These are phyloP conservation scores for Acanthosepion lycidas DNA, from an alignment of 2,888 invertebrate species.

Conservation along the genomic window DNA sequence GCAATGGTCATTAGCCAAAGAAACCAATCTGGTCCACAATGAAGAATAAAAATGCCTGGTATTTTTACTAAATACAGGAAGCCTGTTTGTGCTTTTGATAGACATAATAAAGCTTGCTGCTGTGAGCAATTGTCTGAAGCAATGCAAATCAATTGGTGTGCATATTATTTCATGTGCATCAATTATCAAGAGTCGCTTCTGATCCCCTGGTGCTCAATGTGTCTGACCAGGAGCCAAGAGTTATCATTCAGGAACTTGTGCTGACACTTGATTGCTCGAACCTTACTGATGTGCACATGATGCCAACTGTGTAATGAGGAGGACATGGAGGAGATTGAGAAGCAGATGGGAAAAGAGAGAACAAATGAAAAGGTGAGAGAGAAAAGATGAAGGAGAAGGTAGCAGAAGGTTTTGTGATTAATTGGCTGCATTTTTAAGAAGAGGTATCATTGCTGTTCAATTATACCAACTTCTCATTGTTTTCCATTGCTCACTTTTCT, in stretches of 20 bases:
- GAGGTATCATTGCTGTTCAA: background rate
- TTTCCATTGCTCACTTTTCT: background rate
- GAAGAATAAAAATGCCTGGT: too few species aligned
- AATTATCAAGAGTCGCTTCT: background rate
- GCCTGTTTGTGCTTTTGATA: background rate
- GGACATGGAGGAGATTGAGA: background rate
- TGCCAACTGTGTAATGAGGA: background rate
- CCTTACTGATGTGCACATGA: background rate
- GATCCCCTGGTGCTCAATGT: background rate
- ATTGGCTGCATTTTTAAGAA: background rate
- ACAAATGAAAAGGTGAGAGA: background rate
- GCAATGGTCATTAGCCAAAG: too few species aligned
- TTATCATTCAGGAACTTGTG: slow-evolving; percentile 15
- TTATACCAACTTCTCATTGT: background rate
- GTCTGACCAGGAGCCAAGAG: background rate
- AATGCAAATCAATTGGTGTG: background rate
- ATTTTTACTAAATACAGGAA: background rate
- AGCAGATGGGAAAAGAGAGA: background rate
- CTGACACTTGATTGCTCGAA: background rate
- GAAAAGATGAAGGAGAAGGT: background rate
- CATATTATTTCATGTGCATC: background rate
- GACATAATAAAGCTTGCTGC: background rate
- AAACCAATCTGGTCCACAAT: too few species aligned
- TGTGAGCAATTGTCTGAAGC: background rate
- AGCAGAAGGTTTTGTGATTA: background rate